phyloP scores from a whole-genome alignment of 2,113 vertebrate genomes.

The Pachyramphus minor region DNA sequence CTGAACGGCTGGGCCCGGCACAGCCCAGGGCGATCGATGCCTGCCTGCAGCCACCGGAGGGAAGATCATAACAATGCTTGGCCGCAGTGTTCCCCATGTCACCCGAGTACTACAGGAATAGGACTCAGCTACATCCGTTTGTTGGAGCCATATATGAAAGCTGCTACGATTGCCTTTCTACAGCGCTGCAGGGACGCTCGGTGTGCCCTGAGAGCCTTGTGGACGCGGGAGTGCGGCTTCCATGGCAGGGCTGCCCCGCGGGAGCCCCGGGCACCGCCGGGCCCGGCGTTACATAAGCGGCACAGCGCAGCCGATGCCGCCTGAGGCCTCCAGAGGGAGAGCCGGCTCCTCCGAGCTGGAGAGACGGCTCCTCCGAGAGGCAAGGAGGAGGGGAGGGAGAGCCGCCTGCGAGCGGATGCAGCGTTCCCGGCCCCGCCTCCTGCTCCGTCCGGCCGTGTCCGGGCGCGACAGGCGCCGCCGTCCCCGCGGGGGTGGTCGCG shows the following conservation, averaged over 20 bases:
- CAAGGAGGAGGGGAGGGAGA: not conserved
- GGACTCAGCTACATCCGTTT: not conserved
- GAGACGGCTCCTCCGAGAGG: not conserved
- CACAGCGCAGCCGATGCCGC: not conserved
- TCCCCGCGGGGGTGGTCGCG: not conserved
- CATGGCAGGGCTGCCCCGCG: rapidly evolving
- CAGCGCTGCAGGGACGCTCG: rapidly evolving
- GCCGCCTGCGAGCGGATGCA: too few species aligned
- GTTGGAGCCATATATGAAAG: rapidly evolving
- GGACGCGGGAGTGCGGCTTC: not conserved
- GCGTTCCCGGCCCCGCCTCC: rapidly evolving
- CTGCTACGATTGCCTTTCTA: not conserved
- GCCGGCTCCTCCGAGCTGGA: not conserved
- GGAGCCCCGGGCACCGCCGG: not conserved
- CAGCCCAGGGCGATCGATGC: rapidly evolving
- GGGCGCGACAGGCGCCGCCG: too few species aligned
- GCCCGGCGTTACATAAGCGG: not conserved
- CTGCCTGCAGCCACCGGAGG: too few species aligned
- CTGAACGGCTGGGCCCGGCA: not conserved
- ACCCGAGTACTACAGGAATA: rapidly evolving
- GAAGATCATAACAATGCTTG: rapidly evolving
- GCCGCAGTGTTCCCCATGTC: not conserved
- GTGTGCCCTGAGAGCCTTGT: rapidly evolving
- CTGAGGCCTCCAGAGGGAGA: slow-evolving; percentile 40
- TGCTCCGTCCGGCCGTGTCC: not conserved